Conservation (phyloP, 1,140 invertebrate genomes). For the Drosophila nebulosa region DNA sequence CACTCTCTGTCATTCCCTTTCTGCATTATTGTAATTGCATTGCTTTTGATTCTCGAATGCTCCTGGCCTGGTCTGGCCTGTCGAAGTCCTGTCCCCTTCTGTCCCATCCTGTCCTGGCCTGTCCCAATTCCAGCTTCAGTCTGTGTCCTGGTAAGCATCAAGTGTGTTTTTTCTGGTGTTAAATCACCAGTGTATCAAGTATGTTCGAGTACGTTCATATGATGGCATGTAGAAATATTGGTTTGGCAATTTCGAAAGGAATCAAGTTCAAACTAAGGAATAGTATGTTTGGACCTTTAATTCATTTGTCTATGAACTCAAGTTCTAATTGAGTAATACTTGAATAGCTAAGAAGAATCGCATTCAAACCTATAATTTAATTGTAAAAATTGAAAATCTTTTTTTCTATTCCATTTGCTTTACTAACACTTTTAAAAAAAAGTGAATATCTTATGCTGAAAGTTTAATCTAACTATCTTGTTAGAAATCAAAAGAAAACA, state of each 20-base stretch:
- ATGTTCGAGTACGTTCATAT: background rate
- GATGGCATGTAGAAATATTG: background rate
- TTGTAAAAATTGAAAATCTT: too few relatives aligned
- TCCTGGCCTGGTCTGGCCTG: background rate
- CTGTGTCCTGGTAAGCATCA: background rate
- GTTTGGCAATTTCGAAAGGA: background rate
- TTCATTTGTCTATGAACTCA: background rate
- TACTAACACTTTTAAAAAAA: too few relatives aligned
- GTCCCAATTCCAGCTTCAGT: conserved; percentile 1
- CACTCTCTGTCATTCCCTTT: background rate
- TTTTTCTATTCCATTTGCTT: too few relatives aligned
- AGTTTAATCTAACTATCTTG: too few relatives aligned
- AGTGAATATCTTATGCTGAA: too few relatives aligned
- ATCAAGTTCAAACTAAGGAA: background rate
- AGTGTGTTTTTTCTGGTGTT: background rate
- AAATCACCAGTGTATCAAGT: background rate
- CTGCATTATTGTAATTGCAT: conserved; percentile 9
- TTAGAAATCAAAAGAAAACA: too few relatives aligned
- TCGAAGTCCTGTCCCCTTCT: too few relatives aligned
- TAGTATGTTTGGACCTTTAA: background rate
- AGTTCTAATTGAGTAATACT: too few relatives aligned
- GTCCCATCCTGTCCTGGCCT: too few relatives aligned
- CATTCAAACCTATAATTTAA: too few relatives aligned
- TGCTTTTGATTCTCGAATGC: background rate
- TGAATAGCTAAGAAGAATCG: too few relatives aligned